Percentiles rank a stretch among this genome's conserved stretches.
These are phyloP conservation scores for Numenius arquata DNA, from an alignment of 2,113 vertebrate species.

Conservation along the genomic window DNA sequence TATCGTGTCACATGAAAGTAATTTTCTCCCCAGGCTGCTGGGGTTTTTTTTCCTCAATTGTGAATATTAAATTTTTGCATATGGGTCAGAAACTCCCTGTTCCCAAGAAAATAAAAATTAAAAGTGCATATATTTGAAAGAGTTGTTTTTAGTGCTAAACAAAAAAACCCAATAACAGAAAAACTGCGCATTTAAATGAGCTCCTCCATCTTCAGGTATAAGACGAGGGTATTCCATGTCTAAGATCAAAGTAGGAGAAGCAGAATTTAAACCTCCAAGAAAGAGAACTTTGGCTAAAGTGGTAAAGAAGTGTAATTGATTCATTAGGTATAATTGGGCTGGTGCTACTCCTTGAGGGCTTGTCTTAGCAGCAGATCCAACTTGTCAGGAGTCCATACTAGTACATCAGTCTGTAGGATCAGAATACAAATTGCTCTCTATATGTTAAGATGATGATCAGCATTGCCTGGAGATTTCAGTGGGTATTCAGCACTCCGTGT, in stretches of 20 bases:
- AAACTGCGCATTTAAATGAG: neutral
- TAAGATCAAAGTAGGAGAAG: slow-evolving; percentile 1
- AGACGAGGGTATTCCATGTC: neutral
- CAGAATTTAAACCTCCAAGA: slow-evolving; percentile 11
- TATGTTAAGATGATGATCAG: neutral
- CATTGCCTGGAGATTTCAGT: neutral
- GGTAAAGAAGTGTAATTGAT: slow-evolving; percentile 7
- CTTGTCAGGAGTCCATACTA: neutral
- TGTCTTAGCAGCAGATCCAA: neutral
- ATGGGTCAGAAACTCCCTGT: neutral
- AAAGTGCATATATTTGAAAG: neutral
- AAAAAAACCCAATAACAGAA: neutral
- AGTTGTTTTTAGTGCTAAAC: neutral
- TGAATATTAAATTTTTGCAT: neutral
- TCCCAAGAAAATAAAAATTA: neutral
- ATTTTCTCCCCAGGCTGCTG: neutral
- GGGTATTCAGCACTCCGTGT: neutral
- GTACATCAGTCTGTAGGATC: neutral
- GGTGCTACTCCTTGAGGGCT: neutral
- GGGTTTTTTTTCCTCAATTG: neutral
- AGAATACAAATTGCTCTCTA: neutral
- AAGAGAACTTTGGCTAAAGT: neutral
- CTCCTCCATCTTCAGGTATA: neutral
- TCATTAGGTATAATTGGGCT: slow-evolving; percentile 31
- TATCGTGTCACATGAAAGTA: neutral